A percentile compares a stretch with the other conserved stretches of the same genome.
These are phyloP conservation scores for Trochalopteron elliotii DNA, from an alignment of 2,113 vertebrate species.

Conservation along the genomic window DNA sequence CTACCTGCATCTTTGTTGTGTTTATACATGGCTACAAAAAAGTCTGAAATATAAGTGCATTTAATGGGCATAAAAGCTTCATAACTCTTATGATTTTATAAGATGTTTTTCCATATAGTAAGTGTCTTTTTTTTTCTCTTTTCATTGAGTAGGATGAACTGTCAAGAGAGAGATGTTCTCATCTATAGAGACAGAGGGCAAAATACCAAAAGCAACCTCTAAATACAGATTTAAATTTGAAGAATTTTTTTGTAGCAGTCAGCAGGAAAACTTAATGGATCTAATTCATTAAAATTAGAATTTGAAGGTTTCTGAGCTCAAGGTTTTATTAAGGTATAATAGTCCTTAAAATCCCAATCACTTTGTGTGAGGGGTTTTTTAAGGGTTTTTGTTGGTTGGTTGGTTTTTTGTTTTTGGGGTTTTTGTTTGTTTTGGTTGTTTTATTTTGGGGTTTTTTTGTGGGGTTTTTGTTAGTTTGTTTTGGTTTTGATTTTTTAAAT, in stretches of 20 bases:
- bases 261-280: background rate
- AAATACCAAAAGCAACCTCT: background rate
- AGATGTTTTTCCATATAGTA: background rate
- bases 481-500: background rate
- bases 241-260: background rate
- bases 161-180: background rate
- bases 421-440: background rate
- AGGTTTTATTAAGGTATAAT: background rate
- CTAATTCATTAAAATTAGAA: background rate
- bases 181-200: background rate
- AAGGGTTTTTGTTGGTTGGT: background rate
- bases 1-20: background rate
- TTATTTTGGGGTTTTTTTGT: background rate
- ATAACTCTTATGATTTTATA: background rate
- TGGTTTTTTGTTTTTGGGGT: background rate
- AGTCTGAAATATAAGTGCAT: background rate
- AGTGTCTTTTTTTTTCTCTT: background rate
- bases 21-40: background rate
- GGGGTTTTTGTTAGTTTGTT: no score
- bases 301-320: background rate
- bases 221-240: background rate
- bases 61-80: background rate
- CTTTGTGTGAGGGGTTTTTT: background rate
- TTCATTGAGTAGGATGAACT: background rate
- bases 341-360: background rate